A percentile compares a stretch with the other conserved stretches of the same genome.
These are phyloP conservation scores for Connochaetes taurinus DNA, from an alignment of 2,113 vertebrate species.

Conservation along the genomic window DNA sequence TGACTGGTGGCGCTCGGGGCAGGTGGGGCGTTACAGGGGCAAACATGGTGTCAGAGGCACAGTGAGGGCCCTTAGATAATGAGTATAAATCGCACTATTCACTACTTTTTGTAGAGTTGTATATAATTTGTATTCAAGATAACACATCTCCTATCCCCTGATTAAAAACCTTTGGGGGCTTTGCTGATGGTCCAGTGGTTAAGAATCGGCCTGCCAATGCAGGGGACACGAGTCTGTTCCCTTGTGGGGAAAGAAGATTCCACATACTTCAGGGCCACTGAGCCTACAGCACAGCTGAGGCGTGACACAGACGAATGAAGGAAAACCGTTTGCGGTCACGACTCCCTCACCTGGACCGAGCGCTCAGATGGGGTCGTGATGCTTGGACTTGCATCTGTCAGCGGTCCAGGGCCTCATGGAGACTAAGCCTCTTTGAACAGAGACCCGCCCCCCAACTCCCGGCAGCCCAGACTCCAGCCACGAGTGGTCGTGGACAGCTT, in stretches of 20 bases:
- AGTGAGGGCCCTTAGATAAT: neutral
- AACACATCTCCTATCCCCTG: neutral
- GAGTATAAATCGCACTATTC: accelerated
- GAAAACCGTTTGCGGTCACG: accelerated
- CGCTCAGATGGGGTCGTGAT: accelerated
- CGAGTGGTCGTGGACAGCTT: accelerated
- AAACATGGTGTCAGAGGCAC: accelerated
- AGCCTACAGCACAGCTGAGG: neutral
- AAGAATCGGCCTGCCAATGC: neutral
- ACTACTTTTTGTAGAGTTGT: neutral
- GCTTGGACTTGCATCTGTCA: neutral
- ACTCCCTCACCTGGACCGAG: neutral
- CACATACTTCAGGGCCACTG: accelerated
- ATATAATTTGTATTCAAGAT: neutral
- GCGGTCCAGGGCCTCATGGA: neutral
- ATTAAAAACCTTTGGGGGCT: neutral
- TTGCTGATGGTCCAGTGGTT: neutral
- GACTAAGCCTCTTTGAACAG: neutral
- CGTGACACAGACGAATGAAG: neutral
- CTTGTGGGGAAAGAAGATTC: neutral
- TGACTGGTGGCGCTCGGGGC: accelerated
- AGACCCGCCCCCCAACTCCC: accelerated
- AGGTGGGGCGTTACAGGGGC: neutral
- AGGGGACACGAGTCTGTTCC: neutral
- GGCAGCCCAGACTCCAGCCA: accelerated